Evolutionary conservation across 2,113 vertebrate genomes (phyloP), one percentile per base, ranked within the genome.

Genomic region (Coptodon rendalli): DNA sequence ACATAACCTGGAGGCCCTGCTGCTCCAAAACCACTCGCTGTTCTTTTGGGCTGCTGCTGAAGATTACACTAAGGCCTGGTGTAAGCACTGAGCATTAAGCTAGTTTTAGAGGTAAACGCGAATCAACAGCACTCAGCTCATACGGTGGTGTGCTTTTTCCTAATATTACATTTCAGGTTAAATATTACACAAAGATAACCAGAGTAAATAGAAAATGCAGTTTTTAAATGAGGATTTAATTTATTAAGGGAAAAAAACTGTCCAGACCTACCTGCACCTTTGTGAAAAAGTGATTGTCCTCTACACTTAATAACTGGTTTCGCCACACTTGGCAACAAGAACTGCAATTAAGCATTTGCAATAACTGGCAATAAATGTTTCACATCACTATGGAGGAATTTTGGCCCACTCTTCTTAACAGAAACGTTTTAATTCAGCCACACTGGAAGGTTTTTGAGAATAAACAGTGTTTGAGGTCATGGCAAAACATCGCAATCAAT

Each of bases 81-180:
- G 40, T 29, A 76, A 48, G 40, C 68, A 11, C 24, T 0, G 40
- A 76, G 24, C 68, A 48, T 45, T 76, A 29, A 76, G 68, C 68
- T 76, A 45, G 68, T 76, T 73, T 76, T 45, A 45, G 31, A 63
- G 17, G 59, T 19, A 16, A 38, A 66, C 13, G 61, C 10, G 11
- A 66, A 12, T 66, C 17, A 34, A 12, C 17, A 38, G 38, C 38
- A 27, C 22, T 17, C 5, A 22, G 40, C 38, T 73, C 27, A 16
- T 9, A 45, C 1, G 0, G n/a, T 68, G 11, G 11, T 68, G 19
- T 43, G n/a, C 40, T 68, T 40, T 48, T 17, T 40, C 34, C 59
- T 19, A 10, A 61, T 19, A 34, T 34, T 19, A 0, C 29, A 63
- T 34, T 63, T 63, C 29, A 63, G 59, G 59, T 24, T 68, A 40